These are phyloP conservation scores for Smutsia gigantea DNA, from an alignment of 2,797 vertebrate genomes.

Conservation along the genomic window DNA sequence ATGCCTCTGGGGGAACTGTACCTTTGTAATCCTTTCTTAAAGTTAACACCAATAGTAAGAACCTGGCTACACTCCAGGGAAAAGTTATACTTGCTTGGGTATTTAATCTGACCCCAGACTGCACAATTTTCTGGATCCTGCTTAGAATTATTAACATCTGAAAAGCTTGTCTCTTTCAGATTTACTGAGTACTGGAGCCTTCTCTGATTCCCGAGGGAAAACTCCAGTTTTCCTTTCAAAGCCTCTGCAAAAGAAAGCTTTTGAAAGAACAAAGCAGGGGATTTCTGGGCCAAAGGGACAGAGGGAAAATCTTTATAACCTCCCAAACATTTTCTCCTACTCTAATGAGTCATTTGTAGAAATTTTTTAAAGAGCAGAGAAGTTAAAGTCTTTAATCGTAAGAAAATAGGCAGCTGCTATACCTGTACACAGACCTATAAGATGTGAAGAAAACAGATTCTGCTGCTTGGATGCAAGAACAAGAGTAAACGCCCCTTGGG, in stretches of 20 bases:
- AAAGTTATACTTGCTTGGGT: conserved; percentile 11
- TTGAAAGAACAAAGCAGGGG: conserved; percentile 58
- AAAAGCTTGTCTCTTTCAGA: conserved; percentile 69
- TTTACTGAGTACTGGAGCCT: conserved; percentile 39
- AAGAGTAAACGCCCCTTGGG: background rate
- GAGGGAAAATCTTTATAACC: conserved; percentile 21
- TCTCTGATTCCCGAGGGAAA: conserved; percentile 69
- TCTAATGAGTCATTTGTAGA: background rate
- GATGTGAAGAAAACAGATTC: background rate
- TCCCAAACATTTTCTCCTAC: conserved; percentile 5
- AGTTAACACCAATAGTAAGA: conserved; percentile 49
- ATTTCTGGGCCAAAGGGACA: conserved; percentile 30
- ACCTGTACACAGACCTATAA: background rate
- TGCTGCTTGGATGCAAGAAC: background rate
- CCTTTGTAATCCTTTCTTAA: conserved; percentile 50
- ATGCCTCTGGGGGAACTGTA: conserved; percentile 39
- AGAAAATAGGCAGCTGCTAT: background rate
- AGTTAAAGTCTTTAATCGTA: background rate
- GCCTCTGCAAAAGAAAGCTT: conserved; percentile 15
- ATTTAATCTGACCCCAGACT: conserved; percentile 38
- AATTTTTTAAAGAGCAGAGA: background rate
- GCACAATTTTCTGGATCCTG: conserved; percentile 5
- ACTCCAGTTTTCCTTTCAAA: conserved; percentile 55
- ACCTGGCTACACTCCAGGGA: conserved; percentile 20
- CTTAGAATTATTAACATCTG: conserved; percentile 70